Base-by-base conservation (phyloP, 2,888 invertebrate species). In the Phengaris alcon region DNA sequence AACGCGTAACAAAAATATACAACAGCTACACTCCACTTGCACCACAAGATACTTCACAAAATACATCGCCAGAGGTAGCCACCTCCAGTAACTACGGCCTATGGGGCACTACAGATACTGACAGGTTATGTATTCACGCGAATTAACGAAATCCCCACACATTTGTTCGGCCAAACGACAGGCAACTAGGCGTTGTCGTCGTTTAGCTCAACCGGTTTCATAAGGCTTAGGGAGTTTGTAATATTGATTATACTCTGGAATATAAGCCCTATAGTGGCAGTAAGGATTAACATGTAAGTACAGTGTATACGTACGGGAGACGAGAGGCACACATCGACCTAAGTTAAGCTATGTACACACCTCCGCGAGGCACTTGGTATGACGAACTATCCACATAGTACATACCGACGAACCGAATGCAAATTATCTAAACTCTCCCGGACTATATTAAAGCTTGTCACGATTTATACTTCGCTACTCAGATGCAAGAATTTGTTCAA, bases 1-100 rank as follows among this genome's bases (percentile, higher is more conserved):
- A 86, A 88, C 84, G 85, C 86, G 85, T 89, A 90, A 91, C 88
- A 90, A 90, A 75, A 90, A 90, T 90, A 91, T 88, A 89, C 84
- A 84, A 87, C 87, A 89, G 85, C 88, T 89, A 90, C 84, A 81
- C 84, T 82, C 83, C 83, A 82, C 75, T 74, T 84, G 82, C 77
- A 82, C 83, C 85, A 84, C 79, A 79, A 83, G 83, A 81, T 84
- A 82, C 83, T 78, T 84, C 83, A 86, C 87, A 87, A 86, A 88
- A 89, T 88, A 90, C 85, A 87, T 70, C 51, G 51, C 51, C n/a
- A 70, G 70, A 70, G 51, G 70, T 48, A 13, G 69, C 70, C 46
- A 69, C 69, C 70, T 15, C 70, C 64, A 6, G 64, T 64, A 64
- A 12, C 64, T 64, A 64, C 12, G 12, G 64, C 35, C 44, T 44